Conservation (phyloP, 1,140 invertebrate species). For the Chironomus tepperi region DNA sequence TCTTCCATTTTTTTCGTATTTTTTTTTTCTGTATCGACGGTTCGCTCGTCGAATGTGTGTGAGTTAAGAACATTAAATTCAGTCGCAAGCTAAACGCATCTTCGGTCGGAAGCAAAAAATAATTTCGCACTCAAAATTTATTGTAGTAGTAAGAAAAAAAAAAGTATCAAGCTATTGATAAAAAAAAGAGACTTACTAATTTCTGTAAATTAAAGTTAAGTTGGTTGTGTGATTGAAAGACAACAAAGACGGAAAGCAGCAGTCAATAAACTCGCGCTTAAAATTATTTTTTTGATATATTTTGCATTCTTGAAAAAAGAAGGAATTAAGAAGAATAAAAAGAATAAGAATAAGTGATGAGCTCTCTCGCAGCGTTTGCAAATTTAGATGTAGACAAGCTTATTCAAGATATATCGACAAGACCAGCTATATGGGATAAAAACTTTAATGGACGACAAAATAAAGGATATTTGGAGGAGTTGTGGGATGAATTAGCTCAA, state of each 20-base stretch:
- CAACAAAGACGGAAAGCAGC: not conserved
- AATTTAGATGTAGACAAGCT: slow-evolving; percentile 38
- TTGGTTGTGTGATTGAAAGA: not conserved
- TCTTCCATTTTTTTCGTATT: not conserved
- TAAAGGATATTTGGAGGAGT: slow-evolving; percentile 38
- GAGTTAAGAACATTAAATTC: slow-evolving; percentile 7
- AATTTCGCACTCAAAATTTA: not conserved
- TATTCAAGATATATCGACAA: slow-evolving; percentile 38
- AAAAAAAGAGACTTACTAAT: not conserved
- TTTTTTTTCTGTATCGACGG: slow-evolving; percentile 8
- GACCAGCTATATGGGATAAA: slow-evolving; percentile 40
- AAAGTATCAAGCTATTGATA: not conserved
- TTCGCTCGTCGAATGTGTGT: not conserved
- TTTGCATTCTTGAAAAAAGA: slow-evolving; percentile 17
- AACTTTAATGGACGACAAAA: slow-evolving; percentile 37
- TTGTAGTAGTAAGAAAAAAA: not conserved
- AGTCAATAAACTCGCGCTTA: slow-evolving; percentile 13
- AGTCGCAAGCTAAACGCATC: slow-evolving; percentile 20
- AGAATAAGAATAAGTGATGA: not conserved
- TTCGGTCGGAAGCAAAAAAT: not conserved
- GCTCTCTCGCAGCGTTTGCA: not conserved
- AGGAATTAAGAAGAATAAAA: not conserved
- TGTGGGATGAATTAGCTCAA: slow-evolving; percentile 38
- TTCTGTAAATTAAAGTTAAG: no score
- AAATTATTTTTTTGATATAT: no score